phyloP scores from a whole-genome alignment of 2,797 vertebrate genomes.

The Zalophus californianus region DNA sequence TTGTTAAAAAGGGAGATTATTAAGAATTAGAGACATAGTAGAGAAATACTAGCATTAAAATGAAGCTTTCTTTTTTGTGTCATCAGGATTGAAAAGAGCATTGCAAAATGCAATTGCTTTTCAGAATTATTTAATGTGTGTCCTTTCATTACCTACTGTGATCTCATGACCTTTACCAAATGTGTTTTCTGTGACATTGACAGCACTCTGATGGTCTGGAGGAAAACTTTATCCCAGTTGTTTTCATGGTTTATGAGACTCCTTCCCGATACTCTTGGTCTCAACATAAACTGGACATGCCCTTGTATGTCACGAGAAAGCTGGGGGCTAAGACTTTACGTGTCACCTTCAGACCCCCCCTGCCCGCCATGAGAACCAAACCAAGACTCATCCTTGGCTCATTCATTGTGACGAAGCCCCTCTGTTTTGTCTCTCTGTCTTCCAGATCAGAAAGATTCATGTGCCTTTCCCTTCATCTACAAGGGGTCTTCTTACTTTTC shows the following conservation, averaged over 20 bases:
- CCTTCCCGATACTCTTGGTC: background rate
- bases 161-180: background rate
- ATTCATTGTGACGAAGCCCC: background rate
- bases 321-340: background rate
- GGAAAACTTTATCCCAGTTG: background rate
- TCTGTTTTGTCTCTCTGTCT: background rate
- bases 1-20: slow-evolving; percentile 17
- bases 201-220: background rate
- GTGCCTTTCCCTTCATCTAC: slow-evolving; percentile 65
- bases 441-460: background rate
- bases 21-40: background rate
- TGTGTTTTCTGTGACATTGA: background rate
- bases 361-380: background rate
- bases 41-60: background rate
- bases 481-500: slow-evolving; percentile 10
- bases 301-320: background rate
- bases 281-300: background rate
- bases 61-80: background rate
- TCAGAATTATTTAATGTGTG: background rate
- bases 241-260: background rate
- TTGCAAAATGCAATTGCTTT: background rate
- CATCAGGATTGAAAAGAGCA: background rate
- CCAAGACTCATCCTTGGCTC: background rate
- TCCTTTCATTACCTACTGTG: background rate
- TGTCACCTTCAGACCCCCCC: background rate